These are phyloP conservation scores for Pristionchus pacificus DNA, from an alignment of 1,140 invertebrate species.

Conservation along the genomic window DNA sequence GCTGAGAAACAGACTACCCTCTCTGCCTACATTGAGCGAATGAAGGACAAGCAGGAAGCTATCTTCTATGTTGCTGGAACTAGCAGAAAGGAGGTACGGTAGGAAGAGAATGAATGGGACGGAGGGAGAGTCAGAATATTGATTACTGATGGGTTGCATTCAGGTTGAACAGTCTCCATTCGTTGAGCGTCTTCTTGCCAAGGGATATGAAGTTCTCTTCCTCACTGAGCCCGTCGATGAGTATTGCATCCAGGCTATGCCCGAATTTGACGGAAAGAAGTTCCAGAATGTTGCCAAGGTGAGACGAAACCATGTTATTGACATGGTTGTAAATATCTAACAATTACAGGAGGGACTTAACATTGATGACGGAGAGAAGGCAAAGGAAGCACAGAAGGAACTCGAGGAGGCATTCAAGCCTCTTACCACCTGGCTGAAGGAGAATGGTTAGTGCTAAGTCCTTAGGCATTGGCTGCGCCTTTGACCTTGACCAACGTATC, in stretches of 20 bases:
- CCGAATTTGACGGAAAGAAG: slow-evolving; percentile 98
- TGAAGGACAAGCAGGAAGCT: slow-evolving; percentile 92
- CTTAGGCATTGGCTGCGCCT: background rate
- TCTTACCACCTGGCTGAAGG: slow-evolving; percentile 82
- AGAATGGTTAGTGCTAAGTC: slow-evolving; percentile 63
- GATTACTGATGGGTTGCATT: too few species aligned
- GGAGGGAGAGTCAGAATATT: slow-evolving; percentile 17
- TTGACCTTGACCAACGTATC: background rate
- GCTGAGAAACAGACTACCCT: slow-evolving; percentile 71
- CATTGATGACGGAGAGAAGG: slow-evolving; percentile 72
- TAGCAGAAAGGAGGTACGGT: slow-evolving; percentile 76
- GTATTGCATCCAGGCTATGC: slow-evolving; percentile 88
- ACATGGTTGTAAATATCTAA: too few species aligned
- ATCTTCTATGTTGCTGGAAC: slow-evolving; percentile 95
- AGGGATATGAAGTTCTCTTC: slow-evolving; percentile 93
- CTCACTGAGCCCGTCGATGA: slow-evolving; percentile 95
- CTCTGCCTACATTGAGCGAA: slow-evolving; percentile 83
- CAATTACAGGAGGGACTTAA: slow-evolving; percentile 75
- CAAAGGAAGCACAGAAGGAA: slow-evolving; percentile 77
- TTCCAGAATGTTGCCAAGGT: slow-evolving; percentile 94
- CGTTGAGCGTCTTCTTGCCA: slow-evolving; percentile 84
- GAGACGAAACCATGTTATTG: too few species aligned
- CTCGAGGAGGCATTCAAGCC: slow-evolving; percentile 80
- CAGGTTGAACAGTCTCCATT: slow-evolving; percentile 89
- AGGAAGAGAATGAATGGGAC: slow-evolving; percentile 13